Conservation (phyloP, 2,113 vertebrate genomes). For the Engraulis encrasicolus region DNA sequence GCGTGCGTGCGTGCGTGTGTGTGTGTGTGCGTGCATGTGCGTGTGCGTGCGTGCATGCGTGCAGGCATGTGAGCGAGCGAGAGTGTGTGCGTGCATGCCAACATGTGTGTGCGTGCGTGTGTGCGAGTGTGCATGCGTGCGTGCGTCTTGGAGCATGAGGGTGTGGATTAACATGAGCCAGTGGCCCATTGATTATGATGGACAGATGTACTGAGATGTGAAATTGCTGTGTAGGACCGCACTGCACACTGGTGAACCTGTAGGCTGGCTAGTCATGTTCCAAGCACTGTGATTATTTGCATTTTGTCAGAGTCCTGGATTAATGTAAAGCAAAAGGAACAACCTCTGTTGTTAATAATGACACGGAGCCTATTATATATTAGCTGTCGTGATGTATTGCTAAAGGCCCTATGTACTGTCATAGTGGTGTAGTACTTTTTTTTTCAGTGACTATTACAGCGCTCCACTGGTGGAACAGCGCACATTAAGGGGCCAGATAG, state of each 20-base stretch:
- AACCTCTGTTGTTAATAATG: neutral
- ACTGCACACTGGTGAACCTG: constrained; percentile 11
- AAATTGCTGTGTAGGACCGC: constrained; percentile 14
- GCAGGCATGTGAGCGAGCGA: neutral
- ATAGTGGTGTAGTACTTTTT: no score
- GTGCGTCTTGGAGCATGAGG: no score
- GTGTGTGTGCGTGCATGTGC: neutral
- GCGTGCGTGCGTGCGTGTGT: no score
- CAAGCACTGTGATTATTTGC: neutral
- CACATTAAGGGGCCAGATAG: no score
- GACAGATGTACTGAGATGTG: constrained; percentile 20
- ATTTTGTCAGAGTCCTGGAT: neutral
- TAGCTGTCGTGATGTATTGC: no score
- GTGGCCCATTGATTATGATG: constrained; percentile 22
- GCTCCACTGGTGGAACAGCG: no score
- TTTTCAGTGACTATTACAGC: no score
- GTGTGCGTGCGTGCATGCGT: neutral
- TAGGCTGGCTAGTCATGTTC: neutral
- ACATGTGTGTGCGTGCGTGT: neutral
- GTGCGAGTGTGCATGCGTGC: neutral
- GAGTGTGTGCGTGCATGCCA: no score
- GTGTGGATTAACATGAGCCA: neutral
- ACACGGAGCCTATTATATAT: no score
- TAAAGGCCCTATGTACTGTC: no score
- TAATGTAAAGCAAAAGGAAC: neutral